Evolutionary conservation across 2,113 vertebrate genomes (phyloP).

Genomic region (Epinephelus lanceolatus): DNA sequence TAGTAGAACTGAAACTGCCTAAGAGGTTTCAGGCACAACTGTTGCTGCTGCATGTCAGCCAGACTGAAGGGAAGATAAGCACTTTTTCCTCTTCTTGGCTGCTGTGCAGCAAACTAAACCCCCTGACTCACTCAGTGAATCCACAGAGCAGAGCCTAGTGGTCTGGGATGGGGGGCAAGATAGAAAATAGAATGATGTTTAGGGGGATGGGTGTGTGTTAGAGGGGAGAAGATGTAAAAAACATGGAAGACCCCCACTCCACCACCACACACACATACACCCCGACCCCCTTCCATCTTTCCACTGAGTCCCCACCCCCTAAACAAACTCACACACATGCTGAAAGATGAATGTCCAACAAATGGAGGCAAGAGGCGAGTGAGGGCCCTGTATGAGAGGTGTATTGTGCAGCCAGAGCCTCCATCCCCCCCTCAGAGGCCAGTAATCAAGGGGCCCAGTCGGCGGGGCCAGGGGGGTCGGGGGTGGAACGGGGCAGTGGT

Average conservation of each 20-base stretch:
- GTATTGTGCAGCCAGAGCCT: conserved; percentile 71
- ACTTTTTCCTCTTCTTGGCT: conserved; percentile 11
- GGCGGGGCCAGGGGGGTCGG: conserved; percentile 37
- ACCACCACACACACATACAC: conserved; percentile 2
- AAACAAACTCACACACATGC: conserved; percentile 80
- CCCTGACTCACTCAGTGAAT: conserved; percentile 27
- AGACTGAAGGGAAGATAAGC: conserved; percentile 8
- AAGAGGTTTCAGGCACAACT: background rate
- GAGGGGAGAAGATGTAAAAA: conserved; percentile 56
- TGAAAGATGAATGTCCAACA: conserved; percentile 83
- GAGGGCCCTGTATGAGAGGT: conserved; percentile 70
- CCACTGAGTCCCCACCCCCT: conserved; percentile 65
- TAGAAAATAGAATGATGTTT: conserved; percentile 37
- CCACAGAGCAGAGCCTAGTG: conserved; percentile 33
- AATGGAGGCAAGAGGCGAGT: conserved; percentile 80
- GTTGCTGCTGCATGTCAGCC: conserved; percentile 16
- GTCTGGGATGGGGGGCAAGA: conserved; percentile 10
- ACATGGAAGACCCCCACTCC: conserved; percentile 39
- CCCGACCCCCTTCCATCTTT: conserved; percentile 11
- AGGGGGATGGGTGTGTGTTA: conserved; percentile 38
- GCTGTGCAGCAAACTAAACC: conserved; percentile 51
- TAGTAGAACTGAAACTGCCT: background rate
- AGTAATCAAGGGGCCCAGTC: conserved; percentile 77
- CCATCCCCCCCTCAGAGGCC: conserved; percentile 50
- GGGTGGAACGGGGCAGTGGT: conserved; percentile 49